phyloP scores from a whole-genome alignment of 2,113 vertebrate species.

The Sinocyclocheilus grahami region DNA sequence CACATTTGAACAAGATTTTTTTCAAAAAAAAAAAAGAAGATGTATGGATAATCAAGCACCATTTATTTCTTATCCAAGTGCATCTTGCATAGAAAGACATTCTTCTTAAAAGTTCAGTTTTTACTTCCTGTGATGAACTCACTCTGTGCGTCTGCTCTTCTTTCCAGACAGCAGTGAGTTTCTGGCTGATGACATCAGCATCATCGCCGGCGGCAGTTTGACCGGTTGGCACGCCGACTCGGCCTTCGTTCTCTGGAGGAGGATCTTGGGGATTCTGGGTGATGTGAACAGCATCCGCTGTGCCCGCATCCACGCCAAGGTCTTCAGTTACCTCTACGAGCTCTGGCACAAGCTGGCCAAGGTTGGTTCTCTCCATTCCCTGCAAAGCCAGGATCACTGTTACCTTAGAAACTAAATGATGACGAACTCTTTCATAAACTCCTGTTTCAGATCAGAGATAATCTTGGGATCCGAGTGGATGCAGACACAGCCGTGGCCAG shows the following conservation, averaged over 20 bases:
- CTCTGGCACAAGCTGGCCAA: conserved; percentile 97
- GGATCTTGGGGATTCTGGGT: conserved; percentile 93
- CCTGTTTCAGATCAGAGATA: conserved; percentile 89
- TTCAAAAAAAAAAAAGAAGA: too few relatives aligned
- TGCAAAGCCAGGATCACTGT: neutral
- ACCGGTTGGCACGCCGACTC: conserved; percentile 95
- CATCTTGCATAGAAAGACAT: too few relatives aligned
- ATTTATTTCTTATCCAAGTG: too few relatives aligned
- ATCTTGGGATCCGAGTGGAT: conserved; percentile 91
- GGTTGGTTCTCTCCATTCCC: conserved; percentile 70
- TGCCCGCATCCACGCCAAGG: conserved; percentile 91
- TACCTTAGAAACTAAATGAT: neutral
- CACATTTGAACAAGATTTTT: too few relatives aligned
- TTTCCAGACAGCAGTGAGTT: conserved; percentile 90
- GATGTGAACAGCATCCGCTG: conserved; percentile 93
- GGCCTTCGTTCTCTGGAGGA: conserved; percentile 94
- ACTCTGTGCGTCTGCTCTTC: conserved; percentile 1
- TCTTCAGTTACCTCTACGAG: conserved; percentile 91
- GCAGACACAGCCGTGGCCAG: conserved; percentile 91
- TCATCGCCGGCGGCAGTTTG: conserved; percentile 94
- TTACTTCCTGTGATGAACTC: neutral
- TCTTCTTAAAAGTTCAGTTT: neutral
- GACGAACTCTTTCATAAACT: too few relatives aligned
- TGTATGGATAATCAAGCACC: too few relatives aligned
- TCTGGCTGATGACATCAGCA: conserved; percentile 92